phyloP scores from a whole-genome alignment of 2,113 vertebrate species.

The Protomyctophum bolini region DNA sequence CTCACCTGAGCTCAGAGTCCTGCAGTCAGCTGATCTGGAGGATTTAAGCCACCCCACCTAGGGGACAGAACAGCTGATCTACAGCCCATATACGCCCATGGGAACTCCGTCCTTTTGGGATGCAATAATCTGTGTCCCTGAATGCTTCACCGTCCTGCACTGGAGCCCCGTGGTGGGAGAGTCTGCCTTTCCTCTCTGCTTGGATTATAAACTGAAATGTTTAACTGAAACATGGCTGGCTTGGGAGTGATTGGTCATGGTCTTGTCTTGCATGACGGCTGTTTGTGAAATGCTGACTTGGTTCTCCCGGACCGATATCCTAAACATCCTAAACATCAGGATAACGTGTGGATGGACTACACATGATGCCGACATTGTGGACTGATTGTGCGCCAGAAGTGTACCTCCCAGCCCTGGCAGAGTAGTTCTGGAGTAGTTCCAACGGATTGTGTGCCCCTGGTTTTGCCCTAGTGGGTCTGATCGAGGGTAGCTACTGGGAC shows the following conservation, averaged over 20 bases:
- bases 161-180: not conserved
- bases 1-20: slow-evolving; percentile 26
- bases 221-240: not conserved
- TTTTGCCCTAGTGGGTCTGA: too few relatives aligned
- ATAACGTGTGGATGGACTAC: not conserved
- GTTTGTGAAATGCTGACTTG: not conserved
- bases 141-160: not conserved
- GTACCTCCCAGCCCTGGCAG: too few relatives aligned
- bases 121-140: not conserved
- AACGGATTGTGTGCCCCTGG: too few relatives aligned
- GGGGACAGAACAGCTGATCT: not conserved
- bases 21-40: not conserved
- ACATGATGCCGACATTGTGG: not conserved
- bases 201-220: not conserved
- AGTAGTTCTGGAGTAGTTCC: too few relatives aligned
- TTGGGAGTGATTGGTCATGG: not conserved
- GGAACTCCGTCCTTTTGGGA: not conserved
- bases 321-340: not conserved
- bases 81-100: not conserved
- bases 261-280: not conserved
- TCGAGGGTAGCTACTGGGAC: too few relatives aligned
- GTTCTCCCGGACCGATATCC: not conserved
- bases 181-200: not conserved
- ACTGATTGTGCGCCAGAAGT: too few relatives aligned
- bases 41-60: not conserved